A percentile compares a stretch with the other conserved stretches of the same genome.
Conservation (phyloP, 2,888 invertebrate genomes). For the Ornithoptera alexandrae region DNA sequence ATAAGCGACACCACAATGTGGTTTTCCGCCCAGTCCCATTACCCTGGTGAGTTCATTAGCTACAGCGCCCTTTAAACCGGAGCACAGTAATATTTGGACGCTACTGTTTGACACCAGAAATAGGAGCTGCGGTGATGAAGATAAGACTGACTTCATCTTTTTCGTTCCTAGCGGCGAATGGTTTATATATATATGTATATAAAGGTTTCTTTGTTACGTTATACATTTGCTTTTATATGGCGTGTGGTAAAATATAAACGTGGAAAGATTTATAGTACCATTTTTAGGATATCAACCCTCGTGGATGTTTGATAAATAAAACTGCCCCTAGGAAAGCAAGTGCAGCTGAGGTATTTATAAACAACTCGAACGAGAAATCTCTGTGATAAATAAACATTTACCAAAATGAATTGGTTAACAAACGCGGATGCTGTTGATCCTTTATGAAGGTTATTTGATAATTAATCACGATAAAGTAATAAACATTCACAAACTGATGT, state of each 20-base stretch:
- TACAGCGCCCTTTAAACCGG: too few relatives aligned
- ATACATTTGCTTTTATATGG: too few relatives aligned
- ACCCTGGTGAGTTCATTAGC: too few relatives aligned
- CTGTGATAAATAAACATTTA: constrained; percentile 17
- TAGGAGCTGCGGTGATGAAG: too few relatives aligned
- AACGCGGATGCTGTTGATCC: neutral
- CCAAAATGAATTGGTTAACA: constrained; percentile 7
- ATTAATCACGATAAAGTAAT: constrained; percentile 9
- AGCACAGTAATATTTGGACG: too few relatives aligned
- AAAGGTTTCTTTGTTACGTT: too few relatives aligned
- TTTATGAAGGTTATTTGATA: constrained; percentile 4
- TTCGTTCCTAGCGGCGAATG: too few relatives aligned
- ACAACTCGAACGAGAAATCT: constrained; percentile 8
- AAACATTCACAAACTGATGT: constrained; percentile 8
- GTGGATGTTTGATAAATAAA: constrained; percentile 14
- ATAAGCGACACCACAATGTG: too few relatives aligned
- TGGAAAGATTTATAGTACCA: constrained; percentile 3
- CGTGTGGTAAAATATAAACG: neutral
- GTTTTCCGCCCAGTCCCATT: too few relatives aligned
- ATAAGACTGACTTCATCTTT: too few relatives aligned
- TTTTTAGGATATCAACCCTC: constrained; percentile 7
- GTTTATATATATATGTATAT: too few relatives aligned
- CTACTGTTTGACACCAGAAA: too few relatives aligned
- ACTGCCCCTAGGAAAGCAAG: neutral
- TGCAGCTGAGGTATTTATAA: constrained; percentile 5